Conservation (phyloP, 2,797 vertebrate genomes). For the Mycteria americana region DNA sequence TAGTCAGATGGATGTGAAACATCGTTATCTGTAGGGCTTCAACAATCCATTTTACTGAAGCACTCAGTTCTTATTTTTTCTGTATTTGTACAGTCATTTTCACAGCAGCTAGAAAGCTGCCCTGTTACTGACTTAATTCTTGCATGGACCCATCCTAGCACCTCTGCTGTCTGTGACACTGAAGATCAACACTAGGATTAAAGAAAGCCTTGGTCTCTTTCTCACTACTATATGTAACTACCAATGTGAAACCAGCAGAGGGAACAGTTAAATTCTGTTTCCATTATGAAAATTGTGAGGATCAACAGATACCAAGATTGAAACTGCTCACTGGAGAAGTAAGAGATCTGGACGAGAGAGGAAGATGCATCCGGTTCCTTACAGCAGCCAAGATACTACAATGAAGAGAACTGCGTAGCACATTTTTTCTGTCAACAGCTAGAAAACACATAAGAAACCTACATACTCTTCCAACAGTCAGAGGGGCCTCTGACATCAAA, state of each 20-base stretch:
- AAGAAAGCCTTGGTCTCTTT: background rate
- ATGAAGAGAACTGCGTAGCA: background rate
- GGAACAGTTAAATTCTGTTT: background rate
- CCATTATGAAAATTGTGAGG: rapidly evolving
- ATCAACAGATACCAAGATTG: background rate
- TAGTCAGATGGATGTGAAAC: background rate
- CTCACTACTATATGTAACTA: background rate
- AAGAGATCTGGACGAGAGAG: background rate
- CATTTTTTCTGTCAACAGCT: background rate
- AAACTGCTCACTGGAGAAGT: background rate
- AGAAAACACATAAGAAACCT: rapidly evolving
- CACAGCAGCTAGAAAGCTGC: background rate
- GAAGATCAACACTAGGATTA: background rate
- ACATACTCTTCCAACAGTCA: background rate
- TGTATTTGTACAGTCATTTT: background rate
- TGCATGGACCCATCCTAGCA: background rate
- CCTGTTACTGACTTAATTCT: background rate
- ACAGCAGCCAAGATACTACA: background rate
- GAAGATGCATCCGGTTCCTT: background rate
- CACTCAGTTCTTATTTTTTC: background rate
- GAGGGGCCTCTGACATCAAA: background rate
- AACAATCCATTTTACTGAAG: background rate
- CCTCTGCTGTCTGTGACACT: background rate
- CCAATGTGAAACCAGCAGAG: background rate
- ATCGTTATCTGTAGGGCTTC: background rate